These are phyloP conservation scores for Poliocrania exsul DNA, from an alignment of 2,797 vertebrate species.

Conservation along the genomic window DNA sequence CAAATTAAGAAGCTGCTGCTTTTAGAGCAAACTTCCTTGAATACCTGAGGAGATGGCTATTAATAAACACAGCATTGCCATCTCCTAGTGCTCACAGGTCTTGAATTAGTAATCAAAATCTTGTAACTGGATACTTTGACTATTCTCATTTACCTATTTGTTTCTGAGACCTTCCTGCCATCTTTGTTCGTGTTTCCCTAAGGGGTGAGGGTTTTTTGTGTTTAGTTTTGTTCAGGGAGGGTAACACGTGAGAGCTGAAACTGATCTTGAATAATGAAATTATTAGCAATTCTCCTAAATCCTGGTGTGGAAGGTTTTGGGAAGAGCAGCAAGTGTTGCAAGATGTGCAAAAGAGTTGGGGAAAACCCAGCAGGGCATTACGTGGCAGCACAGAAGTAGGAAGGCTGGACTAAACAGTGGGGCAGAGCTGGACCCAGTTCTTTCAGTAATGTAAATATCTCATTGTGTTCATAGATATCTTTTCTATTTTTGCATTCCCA, in stretches of 20 bases:
- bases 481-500: not conserved
- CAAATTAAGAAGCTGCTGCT: constrained; percentile 1
- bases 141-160: not conserved
- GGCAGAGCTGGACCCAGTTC: not conserved
- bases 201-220: accelerated
- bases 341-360: not conserved
- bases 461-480: not conserved
- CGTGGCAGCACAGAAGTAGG: not conserved
- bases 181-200: not conserved
- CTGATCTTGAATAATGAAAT: not conserved
- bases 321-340: not conserved
- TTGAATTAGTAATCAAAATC: not conserved
- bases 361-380: not conserved
- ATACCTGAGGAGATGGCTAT: not conserved
- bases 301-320: not conserved
- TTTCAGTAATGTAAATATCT: not conserved
- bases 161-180: not conserved
- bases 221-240: not conserved
- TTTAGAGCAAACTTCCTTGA: not conserved
- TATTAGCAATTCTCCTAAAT: not conserved
- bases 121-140: not conserved
- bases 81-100: not conserved
- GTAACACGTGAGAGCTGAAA: not conserved
- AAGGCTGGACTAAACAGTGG: not conserved
- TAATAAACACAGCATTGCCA: constrained; percentile 2